Conservation (phyloP, 2,113 vertebrate species). For the Echinops telfairi region DNA sequence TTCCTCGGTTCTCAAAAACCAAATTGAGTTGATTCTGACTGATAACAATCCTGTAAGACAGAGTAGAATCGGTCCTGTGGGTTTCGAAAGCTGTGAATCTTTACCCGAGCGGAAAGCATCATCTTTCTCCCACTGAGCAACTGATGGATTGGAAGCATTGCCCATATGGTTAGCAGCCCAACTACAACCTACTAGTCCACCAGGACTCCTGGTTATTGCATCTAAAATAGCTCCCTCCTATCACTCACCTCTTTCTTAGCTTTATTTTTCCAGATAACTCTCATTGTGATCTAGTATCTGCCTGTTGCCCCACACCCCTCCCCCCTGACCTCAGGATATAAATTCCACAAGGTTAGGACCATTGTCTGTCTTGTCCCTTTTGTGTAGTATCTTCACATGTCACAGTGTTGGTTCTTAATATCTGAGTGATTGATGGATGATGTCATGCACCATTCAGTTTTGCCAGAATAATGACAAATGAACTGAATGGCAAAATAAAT, state of each 20-base stretch:
- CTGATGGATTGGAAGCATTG: too few species aligned
- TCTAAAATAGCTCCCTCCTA: background rate
- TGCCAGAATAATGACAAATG: background rate
- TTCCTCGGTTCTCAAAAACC: background rate
- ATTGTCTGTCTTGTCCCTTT: conserved; percentile 11
- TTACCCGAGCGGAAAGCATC: too few species aligned
- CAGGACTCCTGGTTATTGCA: background rate
- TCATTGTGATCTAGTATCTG: background rate
- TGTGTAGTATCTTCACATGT: background rate
- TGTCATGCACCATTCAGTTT: background rate
- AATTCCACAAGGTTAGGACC: background rate
- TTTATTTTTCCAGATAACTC: background rate
- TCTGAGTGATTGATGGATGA: conserved; percentile 1
- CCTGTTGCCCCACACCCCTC: background rate
- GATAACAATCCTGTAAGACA: too few species aligned
- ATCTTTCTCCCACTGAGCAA: too few species aligned
- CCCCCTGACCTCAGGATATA: background rate
- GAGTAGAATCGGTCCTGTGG: too few species aligned
- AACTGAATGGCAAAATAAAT: background rate
- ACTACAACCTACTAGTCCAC: too few species aligned
- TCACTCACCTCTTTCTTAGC: background rate
- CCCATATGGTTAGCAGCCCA: too few species aligned
- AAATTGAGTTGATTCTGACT: too few species aligned
- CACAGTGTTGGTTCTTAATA: background rate
- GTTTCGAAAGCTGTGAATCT: too few species aligned